Evolutionary conservation across 2,113 vertebrate genomes (phyloP).

Genomic region (Pycnonotus jocosus): DNA sequence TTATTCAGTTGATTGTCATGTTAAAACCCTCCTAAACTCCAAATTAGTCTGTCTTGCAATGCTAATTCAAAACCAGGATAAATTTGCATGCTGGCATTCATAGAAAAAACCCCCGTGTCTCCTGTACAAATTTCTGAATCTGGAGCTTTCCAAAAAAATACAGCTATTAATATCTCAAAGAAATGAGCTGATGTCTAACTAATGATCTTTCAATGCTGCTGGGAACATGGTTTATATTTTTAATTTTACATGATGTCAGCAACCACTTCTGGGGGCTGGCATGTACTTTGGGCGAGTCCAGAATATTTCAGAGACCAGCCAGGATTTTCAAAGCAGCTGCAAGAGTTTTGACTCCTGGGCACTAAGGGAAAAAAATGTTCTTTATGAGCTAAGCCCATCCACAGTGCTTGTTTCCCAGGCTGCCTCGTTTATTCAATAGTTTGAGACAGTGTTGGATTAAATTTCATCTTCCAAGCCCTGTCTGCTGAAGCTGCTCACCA

Average conservation of each 20-base stretch:
- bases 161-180: background rate
- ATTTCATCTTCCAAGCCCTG: background rate
- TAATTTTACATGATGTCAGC: background rate
- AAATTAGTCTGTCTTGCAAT: background rate
- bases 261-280: background rate
- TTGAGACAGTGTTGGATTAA: conserved; percentile 24
- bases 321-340: background rate
- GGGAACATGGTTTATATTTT: background rate
- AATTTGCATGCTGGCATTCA: background rate
- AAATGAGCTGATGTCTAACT: background rate
- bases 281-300: background rate
- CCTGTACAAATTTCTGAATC: background rate
- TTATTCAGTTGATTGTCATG: background rate
- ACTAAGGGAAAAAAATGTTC: background rate
- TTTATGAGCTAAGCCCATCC: background rate
- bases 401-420: conserved; percentile 22
- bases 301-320: background rate
- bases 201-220: background rate
- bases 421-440: background rate
- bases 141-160: background rate
- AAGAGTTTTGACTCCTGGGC: background rate
- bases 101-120: background rate
- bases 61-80: background rate
- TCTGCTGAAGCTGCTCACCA: background rate
- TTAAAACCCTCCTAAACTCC: background rate